Evolutionary conservation across 2,113 vertebrate species (phyloP).

Genomic region (Azemiops feae): DNA sequence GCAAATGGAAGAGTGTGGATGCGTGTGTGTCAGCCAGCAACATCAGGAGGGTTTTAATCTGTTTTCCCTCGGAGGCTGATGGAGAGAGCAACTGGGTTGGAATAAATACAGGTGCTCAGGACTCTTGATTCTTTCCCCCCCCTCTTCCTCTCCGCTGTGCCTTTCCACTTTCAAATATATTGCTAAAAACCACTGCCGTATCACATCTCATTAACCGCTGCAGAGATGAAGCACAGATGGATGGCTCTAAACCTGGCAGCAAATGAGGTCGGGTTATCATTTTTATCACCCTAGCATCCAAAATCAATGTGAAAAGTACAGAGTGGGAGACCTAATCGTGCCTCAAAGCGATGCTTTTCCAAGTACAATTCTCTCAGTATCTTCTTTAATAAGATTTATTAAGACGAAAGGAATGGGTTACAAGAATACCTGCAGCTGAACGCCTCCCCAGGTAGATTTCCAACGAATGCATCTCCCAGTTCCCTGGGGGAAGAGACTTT

Average conservation of each 20-base stretch:
- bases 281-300: not conserved
- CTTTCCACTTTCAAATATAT: not conserved
- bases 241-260: not conserved
- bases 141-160: too few relatives aligned
- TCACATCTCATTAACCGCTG: not conserved
- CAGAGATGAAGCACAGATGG: not conserved
- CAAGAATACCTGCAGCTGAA: not conserved
- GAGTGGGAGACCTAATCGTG: not conserved
- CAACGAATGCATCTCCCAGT: not conserved
- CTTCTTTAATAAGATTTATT: not conserved
- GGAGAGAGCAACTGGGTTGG: too few relatives aligned
- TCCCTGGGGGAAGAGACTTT: not conserved
- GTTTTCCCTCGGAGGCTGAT: not conserved
- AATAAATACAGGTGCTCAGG: not conserved
- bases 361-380: not conserved
- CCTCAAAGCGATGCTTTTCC: not conserved
- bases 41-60: not conserved
- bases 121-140: not conserved
- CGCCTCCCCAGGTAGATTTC: not conserved
- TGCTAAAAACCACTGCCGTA: not conserved
- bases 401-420: not conserved
- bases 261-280: not conserved
- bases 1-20: not conserved
- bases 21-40: not conserved
- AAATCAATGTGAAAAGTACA: not conserved